Percentiles rank a stretch among this genome's conserved stretches.
phyloP scores from a whole-genome alignment of 2,888 invertebrate genomes.

The Brachyptera putata region DNA sequence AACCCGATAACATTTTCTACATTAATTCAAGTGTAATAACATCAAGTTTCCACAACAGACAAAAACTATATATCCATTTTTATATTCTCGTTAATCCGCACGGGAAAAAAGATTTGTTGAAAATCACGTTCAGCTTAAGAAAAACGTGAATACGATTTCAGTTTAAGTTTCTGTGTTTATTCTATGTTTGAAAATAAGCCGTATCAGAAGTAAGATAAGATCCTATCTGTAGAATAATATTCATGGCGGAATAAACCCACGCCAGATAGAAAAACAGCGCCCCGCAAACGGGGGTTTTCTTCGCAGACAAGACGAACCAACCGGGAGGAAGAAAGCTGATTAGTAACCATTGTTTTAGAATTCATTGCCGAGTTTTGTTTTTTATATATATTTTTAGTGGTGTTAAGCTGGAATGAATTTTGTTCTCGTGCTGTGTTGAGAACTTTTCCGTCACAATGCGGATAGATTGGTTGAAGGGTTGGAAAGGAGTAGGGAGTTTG shows the following conservation, averaged over 20 bases:
- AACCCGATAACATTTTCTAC: no score
- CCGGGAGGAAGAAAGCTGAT: slow-evolving; percentile 28
- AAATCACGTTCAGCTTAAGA: no score
- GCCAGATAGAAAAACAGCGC: background rate
- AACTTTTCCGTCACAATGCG: slow-evolving; percentile 22
- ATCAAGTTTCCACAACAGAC: no score
- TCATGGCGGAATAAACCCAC: background rate
- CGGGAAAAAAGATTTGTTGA: no score
- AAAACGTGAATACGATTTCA: no score
- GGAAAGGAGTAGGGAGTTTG: background rate
- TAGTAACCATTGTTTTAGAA: slow-evolving; percentile 34
- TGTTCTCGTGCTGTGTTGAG: slow-evolving; percentile 8
- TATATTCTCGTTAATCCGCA: no score
- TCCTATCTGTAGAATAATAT: background rate
- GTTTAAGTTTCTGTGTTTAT: slow-evolving; percentile 1
- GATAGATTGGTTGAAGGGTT: slow-evolving; percentile 21
- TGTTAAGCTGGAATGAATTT: slow-evolving; percentile 32
- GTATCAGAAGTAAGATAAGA: slow-evolving; percentile 2
- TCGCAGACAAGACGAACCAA: background rate
- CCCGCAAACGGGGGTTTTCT: no score
- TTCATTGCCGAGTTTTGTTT: slow-evolving; percentile 21
- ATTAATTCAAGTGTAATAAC: no score
- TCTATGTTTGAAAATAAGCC: slow-evolving; percentile 4
- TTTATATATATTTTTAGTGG: slow-evolving; percentile 23
- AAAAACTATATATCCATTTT: no score